Conservation (phyloP, 2,888 invertebrate species). For the Nephrotoma flavescens region DNA sequence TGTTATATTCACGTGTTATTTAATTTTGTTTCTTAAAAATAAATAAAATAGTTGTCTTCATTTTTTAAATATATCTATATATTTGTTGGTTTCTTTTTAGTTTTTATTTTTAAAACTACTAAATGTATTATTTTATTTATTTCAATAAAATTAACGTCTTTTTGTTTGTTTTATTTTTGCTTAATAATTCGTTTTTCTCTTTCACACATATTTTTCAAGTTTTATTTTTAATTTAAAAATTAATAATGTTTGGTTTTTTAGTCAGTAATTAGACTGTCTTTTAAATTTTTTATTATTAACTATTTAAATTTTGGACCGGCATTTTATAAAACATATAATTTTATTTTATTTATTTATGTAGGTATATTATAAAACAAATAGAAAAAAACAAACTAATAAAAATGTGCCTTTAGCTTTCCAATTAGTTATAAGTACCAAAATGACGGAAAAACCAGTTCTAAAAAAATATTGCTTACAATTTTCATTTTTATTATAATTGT, state of each 20-base stretch:
- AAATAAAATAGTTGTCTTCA: background rate
- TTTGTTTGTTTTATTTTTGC: background rate
- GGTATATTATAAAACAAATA: background rate
- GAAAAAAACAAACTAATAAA: background rate
- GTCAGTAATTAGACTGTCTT: background rate
- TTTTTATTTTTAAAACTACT: background rate
- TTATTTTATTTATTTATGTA: background rate
- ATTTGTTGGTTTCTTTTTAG: background rate
- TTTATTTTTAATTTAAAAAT: background rate
- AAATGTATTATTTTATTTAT: background rate
- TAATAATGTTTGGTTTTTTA: background rate
- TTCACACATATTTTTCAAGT: background rate
- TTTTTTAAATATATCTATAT: background rate
- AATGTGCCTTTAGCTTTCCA: too few relatives aligned
- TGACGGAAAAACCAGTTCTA: background rate
- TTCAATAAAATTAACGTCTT: background rate
- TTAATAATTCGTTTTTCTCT: background rate
- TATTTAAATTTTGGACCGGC: background rate
- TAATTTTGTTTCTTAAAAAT: background rate
- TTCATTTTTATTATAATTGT: conserved; percentile 11
- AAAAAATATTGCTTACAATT: background rate
- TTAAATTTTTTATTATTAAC: background rate
- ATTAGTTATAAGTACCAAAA: background rate
- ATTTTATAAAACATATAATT: background rate
- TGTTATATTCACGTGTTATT: background rate